phyloP scores from a whole-genome alignment of 2,797 vertebrate genomes.

The Aulostomus chinensis region DNA sequence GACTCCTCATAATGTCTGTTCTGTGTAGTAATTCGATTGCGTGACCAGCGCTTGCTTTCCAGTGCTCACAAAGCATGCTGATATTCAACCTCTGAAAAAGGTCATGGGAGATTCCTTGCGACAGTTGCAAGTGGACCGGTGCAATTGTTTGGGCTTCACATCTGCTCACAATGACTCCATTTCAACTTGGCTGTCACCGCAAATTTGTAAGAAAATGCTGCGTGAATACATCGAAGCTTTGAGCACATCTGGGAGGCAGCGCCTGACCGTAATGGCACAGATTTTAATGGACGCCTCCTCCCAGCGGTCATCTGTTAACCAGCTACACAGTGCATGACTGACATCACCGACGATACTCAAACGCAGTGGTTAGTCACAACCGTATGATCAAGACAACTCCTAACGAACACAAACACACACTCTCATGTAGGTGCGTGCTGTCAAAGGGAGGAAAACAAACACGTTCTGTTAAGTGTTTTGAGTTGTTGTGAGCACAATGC shows the following conservation, averaged over 20 bases:
- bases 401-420: slow-evolving; percentile 18
- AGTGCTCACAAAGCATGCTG: slow-evolving; percentile 50
- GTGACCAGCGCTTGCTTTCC: slow-evolving; percentile 48
- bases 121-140: slow-evolving; percentile 25
- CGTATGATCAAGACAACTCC: slow-evolving; percentile 9
- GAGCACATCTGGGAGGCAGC: slow-evolving; percentile 30
- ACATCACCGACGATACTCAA: slow-evolving; percentile 37
- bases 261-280: slow-evolving; percentile 12
- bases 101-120: slow-evolving; percentile 50
- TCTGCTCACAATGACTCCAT: no score
- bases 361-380: slow-evolving; percentile 23
- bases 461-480: slow-evolving; percentile 5
- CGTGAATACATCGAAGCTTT: slow-evolving; percentile 3
- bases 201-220: slow-evolving; percentile 28
- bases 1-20: slow-evolving; percentile 42
- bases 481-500: slow-evolving; percentile 34
- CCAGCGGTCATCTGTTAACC: slow-evolving; percentile 30
- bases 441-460: slow-evolving; percentile 13
- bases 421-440: slow-evolving; percentile 8
- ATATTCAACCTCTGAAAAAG: slow-evolving; percentile 62
- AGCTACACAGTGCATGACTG: no score
- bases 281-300: slow-evolving; percentile 13
- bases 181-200: slow-evolving; percentile 46
- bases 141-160: slow-evolving; percentile 39
- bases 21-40: slow-evolving; percentile 51